Percentiles rank a stretch among this genome's conserved stretches.
These are phyloP conservation scores for Patella ulyssiponensis DNA, from an alignment of 2,888 invertebrate species.

Conservation along the genomic window DNA sequence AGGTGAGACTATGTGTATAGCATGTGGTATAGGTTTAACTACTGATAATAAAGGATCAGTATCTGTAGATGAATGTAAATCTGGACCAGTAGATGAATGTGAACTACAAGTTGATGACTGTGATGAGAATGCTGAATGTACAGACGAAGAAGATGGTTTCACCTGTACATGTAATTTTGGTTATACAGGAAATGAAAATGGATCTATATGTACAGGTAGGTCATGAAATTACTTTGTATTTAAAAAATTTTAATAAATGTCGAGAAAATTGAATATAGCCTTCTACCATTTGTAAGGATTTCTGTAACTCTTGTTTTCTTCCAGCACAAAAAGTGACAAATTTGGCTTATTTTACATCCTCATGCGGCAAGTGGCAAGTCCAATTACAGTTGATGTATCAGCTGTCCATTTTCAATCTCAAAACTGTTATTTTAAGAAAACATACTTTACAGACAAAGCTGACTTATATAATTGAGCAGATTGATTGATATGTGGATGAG, in stretches of 20 bases:
- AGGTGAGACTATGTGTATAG: constrained; percentile 46
- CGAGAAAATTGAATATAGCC: too few relatives aligned
- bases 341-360: too few relatives aligned
- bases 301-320: too few relatives aligned
- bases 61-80: constrained; percentile 39
- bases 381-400: too few relatives aligned
- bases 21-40: constrained; percentile 51
- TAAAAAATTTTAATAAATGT: too few relatives aligned
- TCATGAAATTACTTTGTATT: too few relatives aligned
- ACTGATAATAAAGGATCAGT: constrained; percentile 44
- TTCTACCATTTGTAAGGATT: too few relatives aligned
- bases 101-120: constrained; percentile 46
- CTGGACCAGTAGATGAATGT: constrained; percentile 53
- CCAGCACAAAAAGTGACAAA: too few relatives aligned
- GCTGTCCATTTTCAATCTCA: too few relatives aligned
- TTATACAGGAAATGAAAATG: constrained; percentile 41
- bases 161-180: constrained; percentile 52
- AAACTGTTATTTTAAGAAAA: neutral
- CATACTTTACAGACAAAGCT: neutral
- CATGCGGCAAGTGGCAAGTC: too few relatives aligned
- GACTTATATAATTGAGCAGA: neutral
- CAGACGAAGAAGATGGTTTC: constrained; percentile 42
- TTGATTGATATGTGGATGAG: neutral
- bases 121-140: constrained; percentile 44
- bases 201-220: constrained; percentile 47